Evolutionary conservation across 2,113 vertebrate genomes (phyloP), one percentile per base, ranked within the genome.

Genomic region (Phycodurus eques): DNA sequence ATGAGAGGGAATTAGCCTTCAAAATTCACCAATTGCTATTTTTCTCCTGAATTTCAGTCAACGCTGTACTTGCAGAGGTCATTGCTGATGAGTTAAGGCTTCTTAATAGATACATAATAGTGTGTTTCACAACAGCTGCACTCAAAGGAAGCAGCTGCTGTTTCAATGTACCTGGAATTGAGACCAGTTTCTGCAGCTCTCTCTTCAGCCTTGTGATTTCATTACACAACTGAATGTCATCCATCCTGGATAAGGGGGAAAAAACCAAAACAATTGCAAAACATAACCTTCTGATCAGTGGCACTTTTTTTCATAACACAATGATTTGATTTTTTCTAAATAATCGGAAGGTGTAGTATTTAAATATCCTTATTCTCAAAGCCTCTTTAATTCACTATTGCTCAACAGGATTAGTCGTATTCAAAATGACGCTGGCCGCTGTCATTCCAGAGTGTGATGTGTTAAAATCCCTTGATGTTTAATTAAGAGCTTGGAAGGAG

Each of bases 191-290:
- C 71, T 96, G 95, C 64, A 96, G 92, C 75, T 96, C 94, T n/a
- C 90, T 90, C 83, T 95, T 96, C 81, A 96, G 92, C n/a, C 88
- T 73, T 8, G 93, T 95, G 80, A 96, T 96, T 77, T 96, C 95
- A 78, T 93, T 92, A 67, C 95, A 96, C 6, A 96, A 92, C 85
- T 96, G 95, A 75, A 96, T 95, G 85, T 96, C 95, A 13, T 96
- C 95, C 94, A 96, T 96, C 95, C 95, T 96, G 49, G 13, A 2
- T 20, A 4, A 84, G 57, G 44, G 13, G 68, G 51, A 56, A 59
- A 31, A 73, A 49, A n/a, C n/a, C n/a, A n/a, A 76, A 20, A 12
- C 49, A 20, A 9, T 19, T 11, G 19, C 2, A 62, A 49, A 62
- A 12, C 0, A 17, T 13, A 0, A 67, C 39, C 11, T 43, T 44